Base-by-base conservation (phyloP, 2,888 invertebrate genomes). In the Caenorhabditis virilis region DNA sequence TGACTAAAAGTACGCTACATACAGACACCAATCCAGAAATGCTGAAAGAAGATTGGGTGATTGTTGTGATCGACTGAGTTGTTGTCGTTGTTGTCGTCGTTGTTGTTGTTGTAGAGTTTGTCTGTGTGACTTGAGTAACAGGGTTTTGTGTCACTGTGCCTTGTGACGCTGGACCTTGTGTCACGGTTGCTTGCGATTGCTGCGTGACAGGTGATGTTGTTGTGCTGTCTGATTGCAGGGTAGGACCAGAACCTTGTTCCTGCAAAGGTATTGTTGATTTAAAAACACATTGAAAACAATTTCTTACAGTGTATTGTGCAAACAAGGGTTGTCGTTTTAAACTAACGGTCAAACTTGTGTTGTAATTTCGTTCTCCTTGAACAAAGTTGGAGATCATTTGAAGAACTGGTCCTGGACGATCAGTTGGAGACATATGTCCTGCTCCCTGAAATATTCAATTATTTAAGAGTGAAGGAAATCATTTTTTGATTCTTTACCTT, bases 371-470 rank as follows among this genome's bases (percentile, higher is more conserved):
- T 49, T 65, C 50, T n/a, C 65, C 60, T n/a, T 51, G 43, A 20
- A 77, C 38, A 47, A 91, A 89, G 62, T 88, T 85, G 25, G 87
- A 88, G 43, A 91, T 89, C 83, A 91, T 85, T 83, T 90, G 89
- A 22, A 88, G 87, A 2, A 90, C 89, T 89, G 90, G 90, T 76
- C 89, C 88, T 0, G 91, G 91, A 82, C 91, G 90, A 85, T 91
- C 91, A 27, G 87, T 86, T 0, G 91, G 90, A 9, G 90, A 90
- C 89, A 91, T 90, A 79, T 91, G 91, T 0, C 91, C 91, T 15
- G 91, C 90, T 58, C 77, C 77, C 69, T 73, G 43, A 26, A 56
- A 18, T 30, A 30, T 30, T 30, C 13, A 6, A 30, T 30, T 30
- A 6, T 30, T 30, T 30, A 9, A 7, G 15, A 22, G 45, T 18